phyloP scores from a whole-genome alignment of 2,888 invertebrate species.

The Euzophera pinguis region DNA sequence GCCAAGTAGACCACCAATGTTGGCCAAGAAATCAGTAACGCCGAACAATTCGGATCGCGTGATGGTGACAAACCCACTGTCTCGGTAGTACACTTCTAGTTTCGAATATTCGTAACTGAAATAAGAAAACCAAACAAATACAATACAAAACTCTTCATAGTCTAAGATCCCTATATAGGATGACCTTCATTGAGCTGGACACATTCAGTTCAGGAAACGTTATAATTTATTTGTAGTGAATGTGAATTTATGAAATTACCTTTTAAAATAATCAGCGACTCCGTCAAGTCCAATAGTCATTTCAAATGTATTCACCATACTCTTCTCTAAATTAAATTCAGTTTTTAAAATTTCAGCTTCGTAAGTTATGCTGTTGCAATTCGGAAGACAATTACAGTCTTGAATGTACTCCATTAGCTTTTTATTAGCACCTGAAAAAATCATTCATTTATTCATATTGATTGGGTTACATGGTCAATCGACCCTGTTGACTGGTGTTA shows the following conservation, averaged over 20 bases:
- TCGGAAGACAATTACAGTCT: not conserved
- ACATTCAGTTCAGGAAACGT: too few species aligned
- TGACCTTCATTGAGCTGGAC: too few species aligned
- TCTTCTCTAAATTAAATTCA: constrained; percentile 2
- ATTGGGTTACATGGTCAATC: not conserved
- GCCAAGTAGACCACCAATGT: constrained; percentile 79
- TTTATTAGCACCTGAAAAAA: not conserved
- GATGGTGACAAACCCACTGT: constrained; percentile 74
- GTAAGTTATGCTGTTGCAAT: not conserved
- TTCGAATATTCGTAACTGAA: constrained; percentile 35
- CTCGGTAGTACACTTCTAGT: constrained; percentile 75
- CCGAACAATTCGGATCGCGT: constrained; percentile 79
- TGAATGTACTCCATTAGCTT: not conserved
- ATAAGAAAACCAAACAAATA: not conserved
- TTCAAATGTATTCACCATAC: not conserved
- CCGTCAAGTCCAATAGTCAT: not conserved
- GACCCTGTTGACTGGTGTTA: too few species aligned
- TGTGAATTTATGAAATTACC: too few species aligned
- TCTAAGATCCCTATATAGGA: not conserved
- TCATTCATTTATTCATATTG: too few species aligned
- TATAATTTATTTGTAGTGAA: too few species aligned
- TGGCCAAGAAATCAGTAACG: constrained; percentile 76
- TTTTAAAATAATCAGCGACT: not conserved
- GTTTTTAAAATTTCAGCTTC: constrained; percentile 2
- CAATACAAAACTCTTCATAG: not conserved